Evolutionary conservation across 2,888 invertebrate genomes (phyloP).

Genomic region (Himalopsyche tibetana): DNA sequence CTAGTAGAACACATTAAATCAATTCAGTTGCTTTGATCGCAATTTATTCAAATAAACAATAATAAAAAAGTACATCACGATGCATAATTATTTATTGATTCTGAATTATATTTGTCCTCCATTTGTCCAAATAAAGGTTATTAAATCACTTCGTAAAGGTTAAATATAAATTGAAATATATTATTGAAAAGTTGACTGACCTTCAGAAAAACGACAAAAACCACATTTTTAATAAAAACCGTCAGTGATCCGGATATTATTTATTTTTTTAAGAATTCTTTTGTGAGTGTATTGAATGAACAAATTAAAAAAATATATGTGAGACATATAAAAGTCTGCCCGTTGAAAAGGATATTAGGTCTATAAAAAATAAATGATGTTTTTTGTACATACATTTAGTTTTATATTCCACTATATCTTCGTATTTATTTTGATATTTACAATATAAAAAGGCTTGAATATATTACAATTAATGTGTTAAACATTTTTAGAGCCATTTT

Average conservation of each 20-base stretch:
- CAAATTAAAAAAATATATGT: neutral
- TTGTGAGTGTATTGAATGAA: neutral
- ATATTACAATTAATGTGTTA: too few species aligned
- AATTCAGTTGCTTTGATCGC: too few species aligned
- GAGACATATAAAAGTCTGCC: neutral
- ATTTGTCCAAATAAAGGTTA: conserved; percentile 17
- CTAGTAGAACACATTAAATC: too few species aligned
- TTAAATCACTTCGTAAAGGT: neutral
- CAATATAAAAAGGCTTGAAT: too few species aligned
- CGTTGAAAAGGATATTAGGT: too few species aligned
- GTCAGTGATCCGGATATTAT: neutral
- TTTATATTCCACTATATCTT: too few species aligned
- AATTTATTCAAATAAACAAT: too few species aligned
- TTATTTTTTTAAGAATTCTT: neutral
- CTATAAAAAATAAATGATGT: too few species aligned
- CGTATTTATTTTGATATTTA: too few species aligned
- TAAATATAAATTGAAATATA: neutral
- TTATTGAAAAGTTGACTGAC: neutral
- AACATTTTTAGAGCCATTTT: too few species aligned
- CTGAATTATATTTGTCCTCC: conserved; percentile 6
- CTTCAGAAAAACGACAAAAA: conserved; percentile 17
- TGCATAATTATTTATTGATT: conserved; percentile 1
- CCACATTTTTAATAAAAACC: conserved; percentile 1
- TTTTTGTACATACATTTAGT: too few species aligned
- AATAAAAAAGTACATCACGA: neutral